phyloP scores from a whole-genome alignment of 1,140 invertebrate genomes.

The Aphelinus atriplicis region DNA sequence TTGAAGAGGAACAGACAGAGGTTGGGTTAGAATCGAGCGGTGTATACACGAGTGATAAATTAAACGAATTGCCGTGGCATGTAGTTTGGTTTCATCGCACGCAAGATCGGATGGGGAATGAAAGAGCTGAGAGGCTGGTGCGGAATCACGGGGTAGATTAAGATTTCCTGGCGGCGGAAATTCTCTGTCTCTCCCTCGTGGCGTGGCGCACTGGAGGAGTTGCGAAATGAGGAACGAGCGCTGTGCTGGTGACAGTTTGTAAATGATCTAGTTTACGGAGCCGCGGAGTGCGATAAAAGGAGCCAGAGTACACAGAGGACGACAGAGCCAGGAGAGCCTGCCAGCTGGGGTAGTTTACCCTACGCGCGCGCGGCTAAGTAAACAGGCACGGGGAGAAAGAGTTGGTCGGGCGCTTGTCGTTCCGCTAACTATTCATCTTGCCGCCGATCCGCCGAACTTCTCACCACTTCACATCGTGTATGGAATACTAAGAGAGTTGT shows the following conservation, averaged over 20 bases:
- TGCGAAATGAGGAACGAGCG: conserved; percentile 24
- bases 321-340: not conserved
- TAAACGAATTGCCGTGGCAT: too few relatives aligned
- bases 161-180: conserved; percentile 40
- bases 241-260: conserved; percentile 55
- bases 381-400: too few relatives aligned
- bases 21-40: too few relatives aligned
- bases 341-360: not conserved
- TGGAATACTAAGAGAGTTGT: conserved; percentile 45
- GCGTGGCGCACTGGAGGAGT: not conserved
- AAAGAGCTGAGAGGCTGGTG: not conserved
- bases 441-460: conserved; percentile 51
- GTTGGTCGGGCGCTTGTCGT: not conserved
- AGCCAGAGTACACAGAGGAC: conserved; percentile 1
- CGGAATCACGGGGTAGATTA: conserved; percentile 37
- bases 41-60: too few relatives aligned
- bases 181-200: conserved; percentile 18
- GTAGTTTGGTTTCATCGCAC: not conserved
- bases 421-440: conserved; percentile 54
- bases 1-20: too few relatives aligned
- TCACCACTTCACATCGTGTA: conserved; percentile 14
- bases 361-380: too few relatives aligned
- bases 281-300: conserved; percentile 30
- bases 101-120: not conserved
- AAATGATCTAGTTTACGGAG: conserved; percentile 55